Conservation (phyloP, 2,888 invertebrate genomes). For the Perizoma affinitatum region DNA sequence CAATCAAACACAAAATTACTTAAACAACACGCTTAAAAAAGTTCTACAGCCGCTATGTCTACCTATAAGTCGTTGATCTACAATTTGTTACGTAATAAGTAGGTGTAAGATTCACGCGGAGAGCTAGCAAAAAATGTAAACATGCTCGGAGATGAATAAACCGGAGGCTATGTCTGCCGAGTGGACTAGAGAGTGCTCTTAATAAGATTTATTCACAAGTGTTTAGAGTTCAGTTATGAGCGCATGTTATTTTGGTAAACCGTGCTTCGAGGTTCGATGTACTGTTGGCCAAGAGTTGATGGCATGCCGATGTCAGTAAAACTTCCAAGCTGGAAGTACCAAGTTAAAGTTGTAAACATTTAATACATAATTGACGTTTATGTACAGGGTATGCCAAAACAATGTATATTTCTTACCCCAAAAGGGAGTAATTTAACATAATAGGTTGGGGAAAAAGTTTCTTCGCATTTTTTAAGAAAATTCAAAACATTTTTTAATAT, state of each 20-base stretch:
- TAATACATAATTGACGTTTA: slow-evolving; percentile 12
- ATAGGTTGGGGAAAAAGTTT: no score
- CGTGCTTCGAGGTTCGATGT: slow-evolving; percentile 48
- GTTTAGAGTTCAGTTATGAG: slow-evolving; percentile 24
- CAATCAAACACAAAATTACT: no score
- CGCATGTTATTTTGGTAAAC: slow-evolving; percentile 26
- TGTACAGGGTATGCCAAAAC: no score
- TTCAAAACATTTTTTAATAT: no score
- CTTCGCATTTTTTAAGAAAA: no score
- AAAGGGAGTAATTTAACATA: no score
- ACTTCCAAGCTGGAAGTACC: slow-evolving; percentile 30
- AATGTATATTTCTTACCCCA: no score
- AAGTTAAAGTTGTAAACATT: slow-evolving; percentile 18
- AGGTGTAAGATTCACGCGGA: slow-evolving; percentile 38
- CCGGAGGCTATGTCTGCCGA: slow-evolving; percentile 10
- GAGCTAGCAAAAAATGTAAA: slow-evolving; percentile 62
- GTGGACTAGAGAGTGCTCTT: neutral
- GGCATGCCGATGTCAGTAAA: slow-evolving; percentile 29
- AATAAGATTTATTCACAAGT: neutral
- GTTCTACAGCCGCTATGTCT: no score
- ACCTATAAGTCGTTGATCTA: slow-evolving; percentile 49
- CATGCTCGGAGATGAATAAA: slow-evolving; percentile 37
- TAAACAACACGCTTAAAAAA: no score
- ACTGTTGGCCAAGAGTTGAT: slow-evolving; percentile 37
- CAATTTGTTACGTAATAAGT: slow-evolving; percentile 41